A percentile compares a stretch with the other conserved stretches of the same genome.
Conservation (phyloP, 2,888 invertebrate genomes). For the Coecobrya sp. region DNA sequence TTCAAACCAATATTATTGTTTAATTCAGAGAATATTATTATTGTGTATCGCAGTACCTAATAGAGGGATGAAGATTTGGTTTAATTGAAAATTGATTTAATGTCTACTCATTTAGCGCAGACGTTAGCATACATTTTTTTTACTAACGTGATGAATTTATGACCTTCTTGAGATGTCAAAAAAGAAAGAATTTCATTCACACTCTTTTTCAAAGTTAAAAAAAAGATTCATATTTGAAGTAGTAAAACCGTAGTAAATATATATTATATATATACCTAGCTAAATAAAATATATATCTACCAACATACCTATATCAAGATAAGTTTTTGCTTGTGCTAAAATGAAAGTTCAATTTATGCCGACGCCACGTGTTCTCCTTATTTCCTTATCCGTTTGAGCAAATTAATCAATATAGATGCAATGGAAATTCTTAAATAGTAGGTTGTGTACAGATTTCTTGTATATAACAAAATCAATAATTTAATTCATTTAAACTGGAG, state of each 20-base stretch:
- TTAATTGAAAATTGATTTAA: slow-evolving; percentile 79
- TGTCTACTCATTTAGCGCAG: slow-evolving; percentile 37
- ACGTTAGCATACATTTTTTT: slow-evolving; percentile 46
- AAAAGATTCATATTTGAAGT: neutral
- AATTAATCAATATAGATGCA: too few relatives aligned
- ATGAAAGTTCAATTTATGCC: too few relatives aligned
- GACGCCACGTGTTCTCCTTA: too few relatives aligned
- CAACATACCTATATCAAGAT: too few relatives aligned
- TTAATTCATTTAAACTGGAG: neutral
- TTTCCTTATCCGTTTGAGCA: too few relatives aligned
- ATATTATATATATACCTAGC: too few relatives aligned
- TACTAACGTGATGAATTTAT: slow-evolving; percentile 67
- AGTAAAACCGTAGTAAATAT: too few relatives aligned
- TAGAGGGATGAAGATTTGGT: slow-evolving; percentile 9
- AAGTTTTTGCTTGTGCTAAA: too few relatives aligned
- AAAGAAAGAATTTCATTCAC: slow-evolving; percentile 21
- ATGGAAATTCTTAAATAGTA: too few relatives aligned
- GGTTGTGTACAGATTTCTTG: too few relatives aligned
- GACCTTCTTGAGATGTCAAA: slow-evolving; percentile 61
- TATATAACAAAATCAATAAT: too few relatives aligned
- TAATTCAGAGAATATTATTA: slow-evolving; percentile 6
- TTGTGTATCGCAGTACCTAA: slow-evolving; percentile 3
- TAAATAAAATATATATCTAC: too few relatives aligned
- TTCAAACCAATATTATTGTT: slow-evolving; percentile 36
- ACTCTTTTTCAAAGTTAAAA: neutral